phyloP scores from a whole-genome alignment of 2,113 vertebrate genomes.

The Meleagris gallopavo region DNA sequence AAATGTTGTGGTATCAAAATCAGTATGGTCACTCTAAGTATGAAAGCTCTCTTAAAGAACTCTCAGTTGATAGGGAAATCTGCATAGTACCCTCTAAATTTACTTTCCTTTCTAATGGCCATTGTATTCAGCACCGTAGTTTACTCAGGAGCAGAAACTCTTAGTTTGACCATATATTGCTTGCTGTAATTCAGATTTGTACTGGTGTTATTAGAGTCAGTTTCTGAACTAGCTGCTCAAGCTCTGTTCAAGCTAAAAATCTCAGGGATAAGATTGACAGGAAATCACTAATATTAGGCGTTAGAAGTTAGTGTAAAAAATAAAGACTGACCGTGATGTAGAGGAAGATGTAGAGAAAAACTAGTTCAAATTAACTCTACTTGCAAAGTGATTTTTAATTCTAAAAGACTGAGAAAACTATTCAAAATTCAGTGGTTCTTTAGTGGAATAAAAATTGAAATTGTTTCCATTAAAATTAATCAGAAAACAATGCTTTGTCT shows the following conservation, averaged over 20 bases:
- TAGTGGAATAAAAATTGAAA: constrained; percentile 25
- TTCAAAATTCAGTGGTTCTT: neutral
- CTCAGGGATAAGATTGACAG: neutral
- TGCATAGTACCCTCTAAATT: neutral
- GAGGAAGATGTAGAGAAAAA: neutral
- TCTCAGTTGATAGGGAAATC: neutral
- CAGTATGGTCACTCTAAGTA: neutral
- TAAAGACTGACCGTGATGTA: neutral
- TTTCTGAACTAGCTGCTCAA: neutral
- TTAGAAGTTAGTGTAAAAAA: neutral
- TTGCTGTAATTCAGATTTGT: neutral
- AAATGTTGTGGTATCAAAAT: neutral
- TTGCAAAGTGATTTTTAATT: neutral
- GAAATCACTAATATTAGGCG: neutral
- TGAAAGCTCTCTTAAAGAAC: neutral
- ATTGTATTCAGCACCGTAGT: neutral
- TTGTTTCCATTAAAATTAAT: constrained; percentile 3
- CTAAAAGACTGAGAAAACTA: neutral
- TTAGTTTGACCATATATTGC: neutral
- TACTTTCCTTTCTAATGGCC: neutral
- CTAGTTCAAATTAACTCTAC: neutral
- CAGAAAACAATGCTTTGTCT: neutral
- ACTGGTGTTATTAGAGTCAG: neutral
- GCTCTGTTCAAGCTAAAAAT: neutral
- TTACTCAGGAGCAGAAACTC: neutral